Conservation (phyloP, 1,140 invertebrate genomes). For the Scylla paramamosain region DNA sequence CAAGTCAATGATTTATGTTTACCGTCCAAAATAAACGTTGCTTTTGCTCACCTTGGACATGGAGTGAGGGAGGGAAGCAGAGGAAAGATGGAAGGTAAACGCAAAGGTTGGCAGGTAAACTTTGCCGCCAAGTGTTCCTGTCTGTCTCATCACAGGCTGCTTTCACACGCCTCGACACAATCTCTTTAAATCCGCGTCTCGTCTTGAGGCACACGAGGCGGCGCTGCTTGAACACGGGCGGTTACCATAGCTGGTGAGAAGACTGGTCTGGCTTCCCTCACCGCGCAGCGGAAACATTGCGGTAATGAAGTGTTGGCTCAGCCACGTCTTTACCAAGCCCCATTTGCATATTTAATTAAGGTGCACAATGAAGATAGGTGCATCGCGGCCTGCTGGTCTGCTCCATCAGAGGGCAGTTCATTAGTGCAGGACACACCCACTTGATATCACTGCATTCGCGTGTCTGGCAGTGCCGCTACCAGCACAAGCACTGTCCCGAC, state of each 20-base stretch:
- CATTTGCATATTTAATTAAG: slow-evolving; percentile 16
- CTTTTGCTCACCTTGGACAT: neutral
- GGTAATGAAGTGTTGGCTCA: slow-evolving; percentile 1
- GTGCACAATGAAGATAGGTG: neutral
- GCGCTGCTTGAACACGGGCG: neutral
- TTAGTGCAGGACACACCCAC: neutral
- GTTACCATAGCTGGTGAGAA: too few relatives aligned
- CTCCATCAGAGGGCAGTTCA: neutral
- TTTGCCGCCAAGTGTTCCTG: neutral
- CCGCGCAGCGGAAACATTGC: neutral
- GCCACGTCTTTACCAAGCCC: neutral
- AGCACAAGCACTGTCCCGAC: too few relatives aligned
- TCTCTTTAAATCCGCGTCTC: neutral
- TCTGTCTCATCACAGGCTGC: neutral
- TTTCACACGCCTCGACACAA: neutral
- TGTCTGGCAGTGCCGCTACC: neutral
- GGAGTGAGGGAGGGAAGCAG: neutral
- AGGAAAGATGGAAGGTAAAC: neutral
- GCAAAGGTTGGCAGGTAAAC: neutral
- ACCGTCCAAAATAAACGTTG: neutral
- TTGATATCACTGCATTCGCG: neutral
- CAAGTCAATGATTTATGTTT: neutral
- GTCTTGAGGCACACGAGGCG: neutral
- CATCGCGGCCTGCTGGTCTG: neutral
- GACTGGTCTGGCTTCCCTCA: too few relatives aligned